Percentiles rank a stretch among this genome's conserved stretches.
Conservation (phyloP, 2,888 invertebrate genomes). For the Isotomurus palustris region DNA sequence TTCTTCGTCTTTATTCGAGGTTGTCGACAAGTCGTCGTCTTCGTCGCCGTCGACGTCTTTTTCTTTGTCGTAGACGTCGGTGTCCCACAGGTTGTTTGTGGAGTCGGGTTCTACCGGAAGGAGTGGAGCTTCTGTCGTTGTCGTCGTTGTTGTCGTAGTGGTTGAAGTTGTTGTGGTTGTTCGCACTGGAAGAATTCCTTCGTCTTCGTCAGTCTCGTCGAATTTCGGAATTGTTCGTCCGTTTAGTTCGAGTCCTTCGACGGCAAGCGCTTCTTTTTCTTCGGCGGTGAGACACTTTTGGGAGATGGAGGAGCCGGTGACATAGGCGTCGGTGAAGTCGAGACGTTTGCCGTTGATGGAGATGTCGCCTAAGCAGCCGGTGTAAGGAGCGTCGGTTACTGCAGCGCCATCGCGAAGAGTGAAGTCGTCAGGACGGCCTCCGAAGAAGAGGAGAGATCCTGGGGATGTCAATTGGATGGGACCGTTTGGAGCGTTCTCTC, state of each 20-base stretch:
- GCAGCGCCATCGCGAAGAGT: constrained; percentile 21
- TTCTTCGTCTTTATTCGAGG: constrained; percentile 27
- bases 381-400: constrained; percentile 57
- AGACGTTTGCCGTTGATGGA: constrained; percentile 76
- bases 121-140: constrained; percentile 19
- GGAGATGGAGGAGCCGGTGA: constrained; percentile 21
- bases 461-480: constrained; percentile 32
- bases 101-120: neutral
- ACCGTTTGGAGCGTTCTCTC: constrained; percentile 26
- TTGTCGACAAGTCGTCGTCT: neutral
- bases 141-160: constrained; percentile 38
- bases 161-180: constrained; percentile 34
- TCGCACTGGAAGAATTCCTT: constrained; percentile 48
- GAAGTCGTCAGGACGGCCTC: constrained; percentile 36
- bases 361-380: constrained; percentile 89
- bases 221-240: constrained; percentile 27
- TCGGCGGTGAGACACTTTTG: constrained; percentile 33
- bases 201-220: constrained; percentile 38
- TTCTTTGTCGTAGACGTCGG: constrained; percentile 11
- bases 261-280: constrained; percentile 18
- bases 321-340: constrained; percentile 57
- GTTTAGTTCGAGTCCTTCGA: neutral
- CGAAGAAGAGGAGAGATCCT: constrained; percentile 37
- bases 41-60: constrained; percentile 11
- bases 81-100: neutral